Percentiles rank a stretch among this genome's conserved stretches.
Evolutionary conservation across 2,888 invertebrate genomes (phyloP).

Genomic region (Spodoptera littoralis): DNA sequence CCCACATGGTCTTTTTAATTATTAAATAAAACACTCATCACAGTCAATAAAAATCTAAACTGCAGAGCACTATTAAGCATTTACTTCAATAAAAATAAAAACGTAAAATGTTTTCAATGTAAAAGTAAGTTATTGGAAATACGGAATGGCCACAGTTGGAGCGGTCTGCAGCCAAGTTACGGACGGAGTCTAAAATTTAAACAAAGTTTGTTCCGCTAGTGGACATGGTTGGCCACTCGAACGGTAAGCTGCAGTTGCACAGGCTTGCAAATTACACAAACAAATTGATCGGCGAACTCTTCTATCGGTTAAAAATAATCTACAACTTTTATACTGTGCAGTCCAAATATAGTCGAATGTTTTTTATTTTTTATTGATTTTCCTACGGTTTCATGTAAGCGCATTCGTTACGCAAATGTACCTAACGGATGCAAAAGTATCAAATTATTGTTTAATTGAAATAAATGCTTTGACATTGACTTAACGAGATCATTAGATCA

Average conservation of each 20-base stretch:
- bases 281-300: constrained; percentile 35
- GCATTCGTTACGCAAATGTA: too few relatives aligned
- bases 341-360: constrained; percentile 6
- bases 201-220: constrained; percentile 75
- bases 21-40: background rate
- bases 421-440: too few relatives aligned
- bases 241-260: constrained; percentile 53
- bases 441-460: too few relatives aligned
- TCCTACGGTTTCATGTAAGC: constrained; percentile 3
- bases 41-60: background rate
- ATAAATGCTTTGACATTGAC: too few relatives aligned
- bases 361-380: constrained; percentile 11
- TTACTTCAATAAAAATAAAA: constrained; percentile 45
- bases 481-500: too few relatives aligned
- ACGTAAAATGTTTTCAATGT: constrained; percentile 41
- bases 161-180: constrained; percentile 62
- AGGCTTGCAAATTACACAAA: constrained; percentile 55
- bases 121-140: constrained; percentile 54
- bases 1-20: too few relatives aligned
- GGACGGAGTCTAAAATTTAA: constrained; percentile 69
- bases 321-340: constrained; percentile 28
- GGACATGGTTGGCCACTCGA: constrained; percentile 72
- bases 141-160: constrained; percentile 51
- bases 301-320: constrained; percentile 37
- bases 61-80: constrained; percentile 8